A percentile compares a stretch with the other conserved stretches of the same genome.
phyloP scores from a whole-genome alignment of 2,888 invertebrate genomes.

The Aphelenchoides bicaudatus region DNA sequence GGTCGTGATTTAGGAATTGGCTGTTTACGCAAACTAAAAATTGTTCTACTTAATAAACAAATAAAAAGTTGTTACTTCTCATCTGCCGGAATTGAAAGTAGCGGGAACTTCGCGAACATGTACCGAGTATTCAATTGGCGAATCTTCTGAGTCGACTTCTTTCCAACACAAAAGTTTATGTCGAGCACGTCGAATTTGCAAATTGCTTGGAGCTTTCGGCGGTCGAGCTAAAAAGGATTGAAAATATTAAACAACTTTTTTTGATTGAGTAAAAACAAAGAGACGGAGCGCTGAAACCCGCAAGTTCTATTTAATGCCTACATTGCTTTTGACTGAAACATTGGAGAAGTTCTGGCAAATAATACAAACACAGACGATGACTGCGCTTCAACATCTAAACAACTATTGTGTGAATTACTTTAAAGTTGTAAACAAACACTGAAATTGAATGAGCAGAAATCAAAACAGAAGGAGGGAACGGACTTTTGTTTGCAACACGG shows the following conservation, averaged over 20 bases:
- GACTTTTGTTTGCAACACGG: slow-evolving; percentile 58
- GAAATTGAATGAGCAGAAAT: slow-evolving; percentile 56
- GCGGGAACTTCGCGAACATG: slow-evolving; percentile 27
- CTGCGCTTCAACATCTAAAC: slow-evolving; percentile 51
- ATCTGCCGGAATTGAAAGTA: too few species aligned
- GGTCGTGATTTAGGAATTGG: neutral
- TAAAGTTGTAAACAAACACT: slow-evolving; percentile 27
- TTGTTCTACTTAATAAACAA: neutral
- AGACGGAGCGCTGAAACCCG: neutral
- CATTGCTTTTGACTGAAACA: slow-evolving; percentile 48
- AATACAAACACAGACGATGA: slow-evolving; percentile 59
- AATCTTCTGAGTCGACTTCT: neutral
- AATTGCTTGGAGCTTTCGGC: neutral
- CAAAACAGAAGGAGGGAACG: slow-evolving; percentile 59
- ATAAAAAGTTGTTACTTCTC: too few species aligned
- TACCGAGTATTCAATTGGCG: slow-evolving; percentile 20
- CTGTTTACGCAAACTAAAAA: neutral
- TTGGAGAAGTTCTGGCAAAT: slow-evolving; percentile 59
- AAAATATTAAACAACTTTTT: too few species aligned
- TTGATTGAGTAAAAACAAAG: neutral
- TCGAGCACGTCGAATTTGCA: slow-evolving; percentile 6
- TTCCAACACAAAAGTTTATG: slow-evolving; percentile 5
- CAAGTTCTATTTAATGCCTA: slow-evolving; percentile 12
- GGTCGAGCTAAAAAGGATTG: neutral
- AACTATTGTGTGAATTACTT: neutral